Conservation (phyloP, 2,113 vertebrate species). For the Indicator maculatus region DNA sequence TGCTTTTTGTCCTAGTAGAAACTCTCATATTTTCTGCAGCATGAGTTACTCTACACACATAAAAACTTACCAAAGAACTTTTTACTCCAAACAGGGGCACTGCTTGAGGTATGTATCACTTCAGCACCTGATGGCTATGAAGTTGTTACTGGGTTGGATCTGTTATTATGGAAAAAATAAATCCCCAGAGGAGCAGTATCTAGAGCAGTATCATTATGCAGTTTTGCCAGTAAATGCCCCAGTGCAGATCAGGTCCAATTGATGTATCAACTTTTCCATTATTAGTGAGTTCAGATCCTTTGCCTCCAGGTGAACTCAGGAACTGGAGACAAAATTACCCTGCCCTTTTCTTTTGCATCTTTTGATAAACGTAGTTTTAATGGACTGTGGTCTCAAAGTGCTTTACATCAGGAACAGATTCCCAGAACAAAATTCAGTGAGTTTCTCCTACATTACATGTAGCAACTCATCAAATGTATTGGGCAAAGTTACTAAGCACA, state of each 20-base stretch:
- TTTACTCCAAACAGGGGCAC: background rate
- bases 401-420: background rate
- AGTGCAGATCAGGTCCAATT: background rate
- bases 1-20: background rate
- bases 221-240: background rate
- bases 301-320: background rate
- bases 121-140: background rate
- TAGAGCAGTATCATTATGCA: background rate
- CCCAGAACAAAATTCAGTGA: constrained; percentile 21
- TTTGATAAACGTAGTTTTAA: background rate
- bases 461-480: constrained; percentile 5
- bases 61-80: background rate
- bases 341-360: background rate
- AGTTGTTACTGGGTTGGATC: background rate
- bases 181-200: background rate
- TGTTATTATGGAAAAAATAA: background rate
- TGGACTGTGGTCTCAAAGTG: background rate
- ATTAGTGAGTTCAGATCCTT: background rate
- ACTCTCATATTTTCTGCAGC: background rate
- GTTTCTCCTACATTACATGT: background rate
- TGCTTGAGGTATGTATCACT: background rate
- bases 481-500: background rate
- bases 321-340: background rate
- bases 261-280: background rate
- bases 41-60: background rate